Base-by-base conservation (phyloP, 2,888 invertebrate species). In the Coenonympha glycerion region DNA sequence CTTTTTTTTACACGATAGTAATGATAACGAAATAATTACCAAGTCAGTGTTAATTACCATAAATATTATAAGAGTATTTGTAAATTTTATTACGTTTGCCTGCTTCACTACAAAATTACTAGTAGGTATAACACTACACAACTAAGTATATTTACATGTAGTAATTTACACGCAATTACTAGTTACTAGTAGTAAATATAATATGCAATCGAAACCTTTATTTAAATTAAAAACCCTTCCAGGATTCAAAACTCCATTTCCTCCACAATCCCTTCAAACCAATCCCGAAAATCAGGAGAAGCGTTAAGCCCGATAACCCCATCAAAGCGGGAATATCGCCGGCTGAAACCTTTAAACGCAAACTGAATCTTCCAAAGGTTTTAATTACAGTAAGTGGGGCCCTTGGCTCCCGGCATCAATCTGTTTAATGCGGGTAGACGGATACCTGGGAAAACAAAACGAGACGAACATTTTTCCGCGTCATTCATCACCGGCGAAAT, bases 321-420 rank as follows among this genome's bases (percentile, higher is more conserved):
- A 24, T 39, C 31, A 44, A 44, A 44, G 31, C 13, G 28, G 36
- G 21, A 21, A 13, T 34, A 24, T 22, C 13, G 34, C 9, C 4
- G 2, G 18, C 31, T 33, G 16, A 33, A 28, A 28, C 22, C 49
- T 40, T 46, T 49, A 51, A 51, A 70, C 59, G 63, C 69, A 60
- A 62, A 65, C 73, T 69, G 72, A 71, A 78, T 78, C 73, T 79
- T 64, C 77, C 76, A 74, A 77, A 76, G 76, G 76, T 78, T 79
- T 83, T 85, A 85, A 85, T 85, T 82, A 82, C 71, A 68, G 67
- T 79, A 77, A 85, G 84, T 84, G 80, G 68, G 57, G 64, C 60
- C 58, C 47, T 40, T 55, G 60, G 63, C 59, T 56, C 47, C 62
- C 66, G 63, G 67, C 76, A 74, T 80, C 81, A 82, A 85, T 84